These are phyloP conservation scores for Ornithoptera alexandrae DNA, from an alignment of 2,888 invertebrate species.

Conservation along the genomic window DNA sequence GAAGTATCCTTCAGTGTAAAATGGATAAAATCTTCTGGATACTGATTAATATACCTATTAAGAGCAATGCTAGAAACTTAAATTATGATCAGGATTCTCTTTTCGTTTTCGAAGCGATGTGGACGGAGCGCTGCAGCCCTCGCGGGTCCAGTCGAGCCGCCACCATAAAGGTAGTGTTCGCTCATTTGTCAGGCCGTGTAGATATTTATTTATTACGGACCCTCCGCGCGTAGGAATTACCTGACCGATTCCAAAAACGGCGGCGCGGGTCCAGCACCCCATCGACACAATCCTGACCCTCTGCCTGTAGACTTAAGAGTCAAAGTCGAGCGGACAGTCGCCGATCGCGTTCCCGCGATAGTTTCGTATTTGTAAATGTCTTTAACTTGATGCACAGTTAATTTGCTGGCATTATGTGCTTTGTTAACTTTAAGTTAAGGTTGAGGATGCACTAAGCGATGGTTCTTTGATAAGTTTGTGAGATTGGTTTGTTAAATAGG, in stretches of 20 bases:
- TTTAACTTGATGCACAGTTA: constrained; percentile 35
- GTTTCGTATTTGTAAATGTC: constrained; percentile 38
- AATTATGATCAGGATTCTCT: too few relatives aligned
- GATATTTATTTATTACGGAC: constrained; percentile 77
- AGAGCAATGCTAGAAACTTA: too few relatives aligned
- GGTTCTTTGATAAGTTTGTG: constrained; percentile 24
- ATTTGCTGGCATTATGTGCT: constrained; percentile 17
- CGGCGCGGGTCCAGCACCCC: constrained; percentile 23
- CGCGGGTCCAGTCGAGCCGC: constrained; percentile 51
- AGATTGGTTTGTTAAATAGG: constrained; percentile 46
- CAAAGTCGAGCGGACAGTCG: constrained; percentile 32
- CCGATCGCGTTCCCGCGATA: constrained; percentile 19
- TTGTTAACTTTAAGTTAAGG: constrained; percentile 15
- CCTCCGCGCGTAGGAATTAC: constrained; percentile 68
- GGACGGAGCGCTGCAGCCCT: constrained; percentile 24
- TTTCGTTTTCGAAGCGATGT: not conserved
- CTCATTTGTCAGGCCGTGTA: constrained; percentile 75
- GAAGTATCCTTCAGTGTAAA: too few relatives aligned
- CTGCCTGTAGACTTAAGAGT: constrained; percentile 32
- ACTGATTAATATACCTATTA: too few relatives aligned
- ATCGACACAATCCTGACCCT: constrained; percentile 31
- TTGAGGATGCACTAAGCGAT: constrained; percentile 2
- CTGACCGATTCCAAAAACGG: constrained; percentile 43
- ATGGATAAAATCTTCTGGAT: too few relatives aligned
- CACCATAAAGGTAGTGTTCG: constrained; percentile 67